These are phyloP conservation scores for Rattus rattus DNA, from an alignment of 2,113 vertebrate species.

Conservation along the genomic window DNA sequence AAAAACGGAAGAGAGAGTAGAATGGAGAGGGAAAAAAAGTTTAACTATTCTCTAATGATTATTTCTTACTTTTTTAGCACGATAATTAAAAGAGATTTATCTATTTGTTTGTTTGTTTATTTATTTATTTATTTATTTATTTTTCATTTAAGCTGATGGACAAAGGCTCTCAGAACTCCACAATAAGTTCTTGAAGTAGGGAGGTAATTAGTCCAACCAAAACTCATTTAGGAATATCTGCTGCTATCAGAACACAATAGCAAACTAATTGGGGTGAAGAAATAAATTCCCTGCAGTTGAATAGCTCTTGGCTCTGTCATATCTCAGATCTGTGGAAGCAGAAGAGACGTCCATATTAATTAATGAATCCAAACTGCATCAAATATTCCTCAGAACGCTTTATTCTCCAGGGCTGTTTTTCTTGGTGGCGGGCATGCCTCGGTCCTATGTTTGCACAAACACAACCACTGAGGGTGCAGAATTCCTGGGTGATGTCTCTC, in stretches of 20 bases:
- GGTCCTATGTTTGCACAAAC: constrained; percentile 27
- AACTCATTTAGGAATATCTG: constrained; percentile 48
- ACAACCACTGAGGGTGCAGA: background rate
- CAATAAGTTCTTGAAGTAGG: constrained; percentile 22
- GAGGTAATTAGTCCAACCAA: constrained; percentile 48
- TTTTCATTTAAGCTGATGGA: background rate
- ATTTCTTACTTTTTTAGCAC: background rate
- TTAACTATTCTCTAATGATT: background rate
- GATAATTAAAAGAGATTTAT: background rate
- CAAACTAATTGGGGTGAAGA: constrained; percentile 7
- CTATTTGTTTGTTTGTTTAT: no score
- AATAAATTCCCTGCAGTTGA: background rate
- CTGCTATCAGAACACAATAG: constrained; percentile 51
- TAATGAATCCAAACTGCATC: constrained; percentile 51
- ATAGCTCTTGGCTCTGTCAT: constrained; percentile 13
- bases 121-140: background rate
- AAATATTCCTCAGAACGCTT: constrained; percentile 2
- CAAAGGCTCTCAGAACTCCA: constrained; percentile 27
- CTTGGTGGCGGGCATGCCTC: background rate
- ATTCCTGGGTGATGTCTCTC: background rate
- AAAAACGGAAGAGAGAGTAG: no score
- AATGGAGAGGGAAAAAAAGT: background rate
- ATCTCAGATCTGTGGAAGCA: background rate
- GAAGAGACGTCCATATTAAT: constrained; percentile 35
- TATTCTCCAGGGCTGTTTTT: constrained; percentile 61